Conservation (phyloP, 2,113 vertebrate species). For the Oncorhynchus clarkii region DNA sequence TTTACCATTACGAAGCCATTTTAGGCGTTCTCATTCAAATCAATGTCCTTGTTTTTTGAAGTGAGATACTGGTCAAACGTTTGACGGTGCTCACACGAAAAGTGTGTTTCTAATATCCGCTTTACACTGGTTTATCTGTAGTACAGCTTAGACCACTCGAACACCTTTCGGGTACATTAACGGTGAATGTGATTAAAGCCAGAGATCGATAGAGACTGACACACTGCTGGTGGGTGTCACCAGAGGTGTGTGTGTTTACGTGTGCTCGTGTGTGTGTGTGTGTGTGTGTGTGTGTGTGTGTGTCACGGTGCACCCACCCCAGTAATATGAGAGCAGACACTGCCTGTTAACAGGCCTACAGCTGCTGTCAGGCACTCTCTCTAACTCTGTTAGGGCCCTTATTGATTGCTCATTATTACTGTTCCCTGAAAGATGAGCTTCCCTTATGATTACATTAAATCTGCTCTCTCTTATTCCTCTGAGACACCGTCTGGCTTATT, state of each 20-base stretch:
- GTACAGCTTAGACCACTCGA: neutral
- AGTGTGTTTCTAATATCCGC: neutral
- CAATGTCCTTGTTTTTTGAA: no score
- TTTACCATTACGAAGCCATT: no score
- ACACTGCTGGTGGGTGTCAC: slow-evolving; percentile 54
- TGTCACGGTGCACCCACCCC: neutral
- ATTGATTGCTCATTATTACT: slow-evolving; percentile 78
- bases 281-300: slow-evolving; percentile 24
- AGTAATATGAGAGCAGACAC: slow-evolving; percentile 69
- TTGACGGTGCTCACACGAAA: no score
- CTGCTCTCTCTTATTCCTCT: slow-evolving; percentile 69
- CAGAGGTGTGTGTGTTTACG: slow-evolving; percentile 43
- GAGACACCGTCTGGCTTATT: slow-evolving; percentile 73
- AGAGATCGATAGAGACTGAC: slow-evolving; percentile 60
- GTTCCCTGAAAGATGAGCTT: slow-evolving; percentile 77
- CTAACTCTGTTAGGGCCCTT: slow-evolving; percentile 73
- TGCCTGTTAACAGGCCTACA: slow-evolving; percentile 67
- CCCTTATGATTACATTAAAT: slow-evolving; percentile 79
- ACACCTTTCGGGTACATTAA: slow-evolving; percentile 19
- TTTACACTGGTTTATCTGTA: neutral
- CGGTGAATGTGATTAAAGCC: slow-evolving; percentile 63
- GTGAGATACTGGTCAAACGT: no score
- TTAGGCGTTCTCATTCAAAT: no score
- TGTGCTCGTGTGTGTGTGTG: slow-evolving; percentile 39
- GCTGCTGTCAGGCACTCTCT: slow-evolving; percentile 66